Evolutionary conservation across 2,888 invertebrate genomes (phyloP).

Genomic region (Cactoblastis cactorum): DNA sequence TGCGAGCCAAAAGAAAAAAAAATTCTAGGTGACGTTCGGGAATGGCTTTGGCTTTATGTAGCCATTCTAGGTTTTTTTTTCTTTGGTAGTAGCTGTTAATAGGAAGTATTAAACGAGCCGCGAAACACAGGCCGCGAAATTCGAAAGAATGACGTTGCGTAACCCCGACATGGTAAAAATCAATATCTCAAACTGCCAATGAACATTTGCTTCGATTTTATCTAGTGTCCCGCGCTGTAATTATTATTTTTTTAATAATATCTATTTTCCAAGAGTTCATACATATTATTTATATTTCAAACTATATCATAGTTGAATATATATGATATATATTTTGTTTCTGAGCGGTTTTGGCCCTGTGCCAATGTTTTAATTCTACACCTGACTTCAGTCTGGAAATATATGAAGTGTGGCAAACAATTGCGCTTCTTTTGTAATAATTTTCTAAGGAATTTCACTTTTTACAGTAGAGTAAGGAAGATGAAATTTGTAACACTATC

Average conservation of each 20-base stretch:
- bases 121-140: constrained; percentile 1
- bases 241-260: too few species aligned
- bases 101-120: too few species aligned
- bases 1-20: too few species aligned
- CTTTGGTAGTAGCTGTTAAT: too few species aligned
- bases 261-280: background rate
- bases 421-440: constrained; percentile 31
- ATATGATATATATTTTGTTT: background rate
- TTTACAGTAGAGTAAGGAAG: constrained; percentile 41
- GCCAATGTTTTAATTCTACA: constrained; percentile 49
- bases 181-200: background rate
- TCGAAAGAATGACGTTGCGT: background rate
- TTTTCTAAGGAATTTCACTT: constrained; percentile 25
- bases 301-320: too few species aligned
- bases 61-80: too few species aligned
- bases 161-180: background rate
- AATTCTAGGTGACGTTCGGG: too few species aligned
- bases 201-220: background rate
- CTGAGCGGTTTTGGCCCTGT: constrained; percentile 39
- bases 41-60: too few species aligned
- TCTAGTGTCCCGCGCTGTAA: too few species aligned
- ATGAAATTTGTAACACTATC: constrained; percentile 70
- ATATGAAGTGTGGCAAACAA: constrained; percentile 36
- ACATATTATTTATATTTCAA: background rate
- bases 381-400: constrained; percentile 37